phyloP scores from a whole-genome alignment of 1,140 invertebrate species.

The Drosophila parabipectinata region DNA sequence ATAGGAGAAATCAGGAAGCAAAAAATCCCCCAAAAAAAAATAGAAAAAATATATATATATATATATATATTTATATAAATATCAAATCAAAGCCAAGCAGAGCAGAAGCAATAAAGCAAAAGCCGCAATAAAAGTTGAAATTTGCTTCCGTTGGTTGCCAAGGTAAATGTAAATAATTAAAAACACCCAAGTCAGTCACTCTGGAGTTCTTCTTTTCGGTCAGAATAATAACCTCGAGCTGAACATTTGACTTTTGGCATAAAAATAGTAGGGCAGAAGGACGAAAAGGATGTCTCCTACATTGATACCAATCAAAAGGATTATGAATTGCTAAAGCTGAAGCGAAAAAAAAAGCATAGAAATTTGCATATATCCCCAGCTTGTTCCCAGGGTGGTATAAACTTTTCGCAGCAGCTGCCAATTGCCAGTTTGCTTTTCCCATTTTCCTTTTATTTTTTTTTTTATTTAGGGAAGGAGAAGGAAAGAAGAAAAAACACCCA shows the following conservation, averaged over 20 bases:
- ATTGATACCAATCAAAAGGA: slow-evolving; percentile 63
- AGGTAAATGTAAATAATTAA: slow-evolving; percentile 72
- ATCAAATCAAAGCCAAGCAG: slow-evolving; percentile 21
- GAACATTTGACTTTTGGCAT: slow-evolving; percentile 4
- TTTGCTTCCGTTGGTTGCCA: slow-evolving; percentile 59
- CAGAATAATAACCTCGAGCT: not conserved
- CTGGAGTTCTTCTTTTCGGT: not conserved
- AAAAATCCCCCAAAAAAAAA: no score
- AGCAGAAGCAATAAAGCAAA: slow-evolving; percentile 44
- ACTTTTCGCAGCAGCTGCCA: slow-evolving; percentile 46
- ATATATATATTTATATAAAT: slow-evolving; percentile 4
- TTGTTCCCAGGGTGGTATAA: slow-evolving; percentile 6
- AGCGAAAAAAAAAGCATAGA: slow-evolving; percentile 18
- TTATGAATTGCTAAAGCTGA: slow-evolving; percentile 49
- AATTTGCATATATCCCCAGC: slow-evolving; percentile 36
- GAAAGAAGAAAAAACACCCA: not conserved
- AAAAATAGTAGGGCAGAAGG: not conserved
- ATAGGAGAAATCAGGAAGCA: not conserved
- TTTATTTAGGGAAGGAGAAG: slow-evolving; percentile 1
- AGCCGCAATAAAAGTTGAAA: slow-evolving; percentile 48
- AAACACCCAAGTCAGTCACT: slow-evolving; percentile 23
- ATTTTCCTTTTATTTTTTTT: slow-evolving; percentile 14
- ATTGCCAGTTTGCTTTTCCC: slow-evolving; percentile 43
- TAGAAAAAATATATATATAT: not conserved
- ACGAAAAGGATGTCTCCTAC: not conserved